Base-by-base conservation (phyloP, 2,113 vertebrate species). In the Anhinga rufa region DNA sequence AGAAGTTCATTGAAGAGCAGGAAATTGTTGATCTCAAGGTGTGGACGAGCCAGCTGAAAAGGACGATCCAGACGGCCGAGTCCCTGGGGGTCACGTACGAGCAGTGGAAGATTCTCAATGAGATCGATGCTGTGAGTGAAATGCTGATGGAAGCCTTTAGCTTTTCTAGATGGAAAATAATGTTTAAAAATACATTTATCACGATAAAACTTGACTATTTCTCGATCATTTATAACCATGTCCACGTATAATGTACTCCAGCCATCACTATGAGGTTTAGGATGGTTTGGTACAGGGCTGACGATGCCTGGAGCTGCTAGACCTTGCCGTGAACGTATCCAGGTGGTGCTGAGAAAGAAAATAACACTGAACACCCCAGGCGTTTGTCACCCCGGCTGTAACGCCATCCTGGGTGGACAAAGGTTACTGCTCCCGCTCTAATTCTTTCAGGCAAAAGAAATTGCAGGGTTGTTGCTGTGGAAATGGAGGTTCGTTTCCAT, bases 71-170 rank as follows among this genome's bases (percentile, higher is more conserved):
- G 98, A 99, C 99, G 0, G 99, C 99, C 0, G 99, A 99, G 96
- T 98, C 98, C 66, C 97, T 99, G 32, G 98, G 98, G 1, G 98
- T 99, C 44, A 99, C 99, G 1, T 99, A 99, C 0, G 99, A 99
- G 92, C 99, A 99, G 97, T 99, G 99, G 99, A 99, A 99, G 97
- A 99, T 99, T 75, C 98, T 99, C 92, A 99, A 99, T 3, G 99
- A 99, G 97, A 99, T 99, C 0, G 99, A 99, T 92, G 99, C 99
- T 64, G 99, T 99, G 94, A 98, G 99, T 98, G 83, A 57, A 14
- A 31, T 6, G 58, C 46, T 38, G 31, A 19, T 8, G 1, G 7
- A 19, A 62, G 15, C 28, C 29, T 55, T 44, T 12, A 3, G 40
- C 61, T 66, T 46, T 36, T 26, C 58, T 9, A 9, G 51, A 1